Conservation (phyloP, 2,797 vertebrate species). For the Novumbra hubbsi region DNA sequence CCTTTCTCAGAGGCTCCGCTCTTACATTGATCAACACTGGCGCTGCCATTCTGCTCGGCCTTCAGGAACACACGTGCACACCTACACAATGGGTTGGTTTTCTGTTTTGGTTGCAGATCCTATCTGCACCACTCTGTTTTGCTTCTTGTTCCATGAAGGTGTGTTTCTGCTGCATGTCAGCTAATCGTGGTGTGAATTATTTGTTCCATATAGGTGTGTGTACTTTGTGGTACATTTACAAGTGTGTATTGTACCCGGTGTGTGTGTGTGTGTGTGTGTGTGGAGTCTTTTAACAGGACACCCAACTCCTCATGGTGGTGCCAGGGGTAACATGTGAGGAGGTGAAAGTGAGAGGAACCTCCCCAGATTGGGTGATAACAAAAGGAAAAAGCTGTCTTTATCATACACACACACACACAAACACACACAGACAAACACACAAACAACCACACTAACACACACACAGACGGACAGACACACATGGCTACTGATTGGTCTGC, state of each 20-base stretch:
- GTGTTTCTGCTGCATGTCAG: slow-evolving; percentile 38
- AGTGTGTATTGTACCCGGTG: background rate
- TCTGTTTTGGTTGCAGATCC: background rate
- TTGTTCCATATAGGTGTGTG: background rate
- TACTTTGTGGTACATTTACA: background rate
- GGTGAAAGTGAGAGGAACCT: slow-evolving; percentile 31
- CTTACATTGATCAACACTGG: background rate
- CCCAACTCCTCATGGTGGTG: slow-evolving; percentile 14
- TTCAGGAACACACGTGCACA: background rate
- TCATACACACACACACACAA: background rate
- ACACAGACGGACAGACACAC: background rate
- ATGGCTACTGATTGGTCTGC: slow-evolving; percentile 12
- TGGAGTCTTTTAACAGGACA: slow-evolving; percentile 38
- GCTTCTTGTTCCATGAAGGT: slow-evolving; percentile 16
- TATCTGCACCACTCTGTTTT: background rate
- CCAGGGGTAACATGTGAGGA: slow-evolving; percentile 19
- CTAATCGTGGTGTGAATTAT: slow-evolving; percentile 21
- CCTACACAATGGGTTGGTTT: background rate
- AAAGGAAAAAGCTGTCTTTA: background rate
- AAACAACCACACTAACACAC: background rate
- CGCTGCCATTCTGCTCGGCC: background rate
- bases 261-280: slow-evolving; percentile 15
- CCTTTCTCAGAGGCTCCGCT: background rate
- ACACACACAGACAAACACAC: background rate
- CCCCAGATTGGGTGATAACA: background rate